Base-by-base conservation (phyloP, 2,113 vertebrate genomes). In the Mesocricetus auratus region DNA sequence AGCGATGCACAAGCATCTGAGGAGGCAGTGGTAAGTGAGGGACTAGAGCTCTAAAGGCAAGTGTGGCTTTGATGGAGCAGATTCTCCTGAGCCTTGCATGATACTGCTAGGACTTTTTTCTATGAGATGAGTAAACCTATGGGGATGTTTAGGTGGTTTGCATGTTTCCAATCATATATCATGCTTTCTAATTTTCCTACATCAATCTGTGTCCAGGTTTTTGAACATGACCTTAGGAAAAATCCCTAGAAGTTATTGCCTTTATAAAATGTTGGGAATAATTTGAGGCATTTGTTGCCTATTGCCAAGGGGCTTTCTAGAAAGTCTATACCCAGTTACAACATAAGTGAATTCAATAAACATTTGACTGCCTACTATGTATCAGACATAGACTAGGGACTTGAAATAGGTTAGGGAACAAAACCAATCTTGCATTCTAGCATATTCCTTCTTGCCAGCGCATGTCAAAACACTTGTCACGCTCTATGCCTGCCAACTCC, bases 361-460 rank as follows among this genome's bases (percentile, higher is more conserved):
- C 91, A 89, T 68, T 83, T 91, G 64, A 86, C 24, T 12, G 50
- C 50, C 73, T 91, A 87, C 17, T 91, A 91, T 53, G 53, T 93
- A 42, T 71, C 87, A 94, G 60, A 64, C 68, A 81, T 8, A 3
- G 36, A 68, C 75, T 45, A 86, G 31, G 45, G 15, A 22, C 50
- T 86, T 94, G 56, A 86, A 93, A 74, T 78, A 87, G 17, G 36
- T 39, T 24, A 1, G 36, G 60, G 73, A 86, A 95, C 22, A 94
- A 86, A 90, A 89, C 13, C 17, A 82, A 89, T 86, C 53, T 91
- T 93, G 83, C n/a, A 87, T 94, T 92, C 86, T 82, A 94, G 71
- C 66, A 91, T 88, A 93, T 93, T 92, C 58, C 62, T 17, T 62
- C 64, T 93, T 83, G 71, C 64, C 81, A 93, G 64, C 36, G 53